A percentile compares a stretch with the other conserved stretches of the same genome.
Evolutionary conservation across 2,888 invertebrate genomes (phyloP).

Genomic region (Halictus ligatus): DNA sequence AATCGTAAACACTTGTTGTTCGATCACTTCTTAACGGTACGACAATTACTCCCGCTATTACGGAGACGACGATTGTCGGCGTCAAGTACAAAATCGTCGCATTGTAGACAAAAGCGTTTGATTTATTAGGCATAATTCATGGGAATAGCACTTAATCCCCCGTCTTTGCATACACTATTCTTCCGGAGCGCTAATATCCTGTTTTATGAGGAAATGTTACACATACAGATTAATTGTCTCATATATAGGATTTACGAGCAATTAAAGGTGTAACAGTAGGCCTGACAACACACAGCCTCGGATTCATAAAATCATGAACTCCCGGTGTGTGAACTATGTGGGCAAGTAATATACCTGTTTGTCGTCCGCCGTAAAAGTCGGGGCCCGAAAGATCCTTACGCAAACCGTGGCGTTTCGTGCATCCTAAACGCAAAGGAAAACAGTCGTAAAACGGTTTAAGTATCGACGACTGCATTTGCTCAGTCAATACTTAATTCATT

Average conservation of each 20-base stretch:
- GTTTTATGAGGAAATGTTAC: not conserved
- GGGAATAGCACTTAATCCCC: not conserved
- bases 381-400: conserved; percentile 35
- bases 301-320: conserved; percentile 31
- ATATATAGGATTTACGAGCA: conserved; percentile 40
- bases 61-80: not conserved
- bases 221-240: conserved; percentile 19
- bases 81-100: not conserved
- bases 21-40: not conserved
- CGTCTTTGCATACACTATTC: too few species aligned
- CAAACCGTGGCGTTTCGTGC: conserved; percentile 54
- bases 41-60: not conserved
- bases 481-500: conserved; percentile 54
- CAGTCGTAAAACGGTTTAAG: conserved; percentile 58
- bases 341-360: conserved; percentile 44
- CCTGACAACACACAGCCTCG: conserved; percentile 16
- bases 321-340: conserved; percentile 26
- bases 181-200: not conserved
- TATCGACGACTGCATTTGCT: conserved; percentile 53
- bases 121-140: conserved; percentile 4
- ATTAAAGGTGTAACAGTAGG: conserved; percentile 35
- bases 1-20: conserved; percentile 4
- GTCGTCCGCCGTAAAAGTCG: conserved; percentile 46
- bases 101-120: conserved; percentile 4
- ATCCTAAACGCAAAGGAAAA: conserved; percentile 59